Base-by-base conservation (phyloP, 2,888 invertebrate genomes). In the Mamestra brassicae region DNA sequence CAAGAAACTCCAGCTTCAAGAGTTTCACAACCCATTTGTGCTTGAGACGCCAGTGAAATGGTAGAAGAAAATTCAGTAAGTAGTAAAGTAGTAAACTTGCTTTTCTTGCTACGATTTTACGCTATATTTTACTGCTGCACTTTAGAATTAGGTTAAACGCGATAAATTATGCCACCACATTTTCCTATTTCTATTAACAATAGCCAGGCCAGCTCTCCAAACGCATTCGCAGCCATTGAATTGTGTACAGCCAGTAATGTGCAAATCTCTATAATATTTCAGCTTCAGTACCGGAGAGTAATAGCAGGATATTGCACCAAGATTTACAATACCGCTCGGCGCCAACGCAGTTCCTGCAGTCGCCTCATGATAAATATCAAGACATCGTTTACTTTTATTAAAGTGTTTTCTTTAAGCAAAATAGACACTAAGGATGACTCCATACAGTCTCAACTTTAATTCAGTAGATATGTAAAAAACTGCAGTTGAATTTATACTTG, bases 261-360 rank as follows among this genome's bases (percentile, higher is more conserved):
- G 76, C 73, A 79, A 75, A 85, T 86, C 84, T 84, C 71, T 76
- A 75, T 78, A 85, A 85, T 85, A 85, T 77, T 83, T 86, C 70
- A 86, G 78, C 60, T 82, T 83, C 76, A 85, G 67, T 65, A 74
- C 66, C 62, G 54, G 69, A 85, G 87, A 85, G 68, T 85, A 87
- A 85, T 85, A 71, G 87, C 74, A 78, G 87, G 87, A 87, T 87
- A 85, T 85, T 68, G 85, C 75, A 78, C 42, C 63, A 83, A 85
- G 85, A 85, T 87, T 85, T 85, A 86, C 80, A 71, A 80, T 78
- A 78, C 67, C 67, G 70, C 71, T 68, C 71, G 71, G 76, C 78
- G 71, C 80, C 82, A 78, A 81, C 73, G 76, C 77, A 83, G 69
- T 70, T 74, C 58, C 72, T 76, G 63, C 62, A 86, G 60, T 76